phyloP scores from a whole-genome alignment of 2,113 vertebrate species.

The Garra rufa region DNA sequence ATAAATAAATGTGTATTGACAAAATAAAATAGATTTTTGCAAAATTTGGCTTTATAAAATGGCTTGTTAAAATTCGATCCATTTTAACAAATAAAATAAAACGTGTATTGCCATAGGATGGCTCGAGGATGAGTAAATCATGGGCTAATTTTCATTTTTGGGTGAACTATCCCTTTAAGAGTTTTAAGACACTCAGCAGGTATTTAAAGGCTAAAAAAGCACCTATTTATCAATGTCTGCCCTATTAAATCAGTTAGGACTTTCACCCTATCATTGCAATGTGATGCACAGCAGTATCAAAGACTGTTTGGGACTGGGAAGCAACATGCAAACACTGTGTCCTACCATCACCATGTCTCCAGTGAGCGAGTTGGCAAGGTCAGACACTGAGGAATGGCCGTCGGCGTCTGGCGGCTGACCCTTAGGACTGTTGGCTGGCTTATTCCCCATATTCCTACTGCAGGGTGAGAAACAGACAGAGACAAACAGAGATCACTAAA shows the following conservation, averaged over 20 bases:
- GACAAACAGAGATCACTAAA: slow-evolving; percentile 40
- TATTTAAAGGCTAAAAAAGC: neutral
- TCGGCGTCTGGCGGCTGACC: slow-evolving; percentile 89
- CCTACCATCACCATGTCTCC: slow-evolving; percentile 99
- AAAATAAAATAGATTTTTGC: too few relatives aligned
- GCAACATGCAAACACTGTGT: slow-evolving; percentile 18
- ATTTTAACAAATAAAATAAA: too few relatives aligned
- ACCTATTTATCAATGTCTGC: neutral
- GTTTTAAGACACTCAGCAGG: neutral
- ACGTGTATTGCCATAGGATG: too few relatives aligned
- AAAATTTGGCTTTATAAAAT: too few relatives aligned
- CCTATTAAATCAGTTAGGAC: neutral
- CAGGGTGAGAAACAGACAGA: slow-evolving; percentile 40
- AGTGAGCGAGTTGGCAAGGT: slow-evolving; percentile 96
- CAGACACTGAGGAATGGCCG: slow-evolving; percentile 90
- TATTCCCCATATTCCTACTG: slow-evolving; percentile 84
- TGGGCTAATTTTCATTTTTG: too few relatives aligned
- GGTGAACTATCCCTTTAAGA: too few relatives aligned
- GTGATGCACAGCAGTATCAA: neutral
- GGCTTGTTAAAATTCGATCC: too few relatives aligned
- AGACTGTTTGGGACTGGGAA: neutral
- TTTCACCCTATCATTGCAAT: too few relatives aligned
- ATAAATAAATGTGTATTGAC: too few relatives aligned
- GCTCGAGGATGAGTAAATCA: too few relatives aligned
- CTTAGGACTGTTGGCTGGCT: slow-evolving; percentile 85